phyloP scores from a whole-genome alignment of 2,113 vertebrate genomes.

The Microtus montanus region DNA sequence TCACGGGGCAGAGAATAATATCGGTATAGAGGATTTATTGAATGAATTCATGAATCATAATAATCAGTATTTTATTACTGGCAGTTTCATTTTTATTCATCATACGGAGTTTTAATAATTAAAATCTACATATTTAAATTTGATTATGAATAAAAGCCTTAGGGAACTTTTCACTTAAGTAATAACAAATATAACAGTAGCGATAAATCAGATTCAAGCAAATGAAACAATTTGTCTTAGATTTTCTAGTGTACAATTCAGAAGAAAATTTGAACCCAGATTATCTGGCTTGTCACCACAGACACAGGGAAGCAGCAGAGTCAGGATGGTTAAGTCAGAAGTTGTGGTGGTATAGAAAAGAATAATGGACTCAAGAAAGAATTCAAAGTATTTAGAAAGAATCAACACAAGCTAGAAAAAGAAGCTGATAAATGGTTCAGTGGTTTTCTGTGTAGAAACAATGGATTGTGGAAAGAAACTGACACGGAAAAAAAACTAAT shows the following conservation, averaged over 20 bases:
- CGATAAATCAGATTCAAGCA: slow-evolving; percentile 35
- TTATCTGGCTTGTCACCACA: background rate
- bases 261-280: background rate
- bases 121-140: slow-evolving; percentile 37
- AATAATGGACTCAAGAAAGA: slow-evolving; percentile 5
- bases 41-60: slow-evolving; percentile 20
- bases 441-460: background rate
- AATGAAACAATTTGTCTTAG: slow-evolving; percentile 2
- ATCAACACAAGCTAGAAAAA: background rate
- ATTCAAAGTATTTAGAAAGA: background rate
- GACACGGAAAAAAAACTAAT: background rate
- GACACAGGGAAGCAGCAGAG: background rate
- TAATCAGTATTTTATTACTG: background rate
- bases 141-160: slow-evolving; percentile 14
- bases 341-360: background rate
- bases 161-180: background rate
- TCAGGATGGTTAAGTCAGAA: background rate
- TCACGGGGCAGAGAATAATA: background rate
- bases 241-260: slow-evolving; percentile 12
- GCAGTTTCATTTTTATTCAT: slow-evolving; percentile 15
- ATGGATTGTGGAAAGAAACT: background rate
- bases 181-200: slow-evolving; percentile 26
- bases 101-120: slow-evolving; percentile 38
- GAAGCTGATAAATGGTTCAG: background rate
- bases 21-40: background rate